Conservation (phyloP, 2,797 vertebrate species). For the Acrocephalus scirpaceus region DNA sequence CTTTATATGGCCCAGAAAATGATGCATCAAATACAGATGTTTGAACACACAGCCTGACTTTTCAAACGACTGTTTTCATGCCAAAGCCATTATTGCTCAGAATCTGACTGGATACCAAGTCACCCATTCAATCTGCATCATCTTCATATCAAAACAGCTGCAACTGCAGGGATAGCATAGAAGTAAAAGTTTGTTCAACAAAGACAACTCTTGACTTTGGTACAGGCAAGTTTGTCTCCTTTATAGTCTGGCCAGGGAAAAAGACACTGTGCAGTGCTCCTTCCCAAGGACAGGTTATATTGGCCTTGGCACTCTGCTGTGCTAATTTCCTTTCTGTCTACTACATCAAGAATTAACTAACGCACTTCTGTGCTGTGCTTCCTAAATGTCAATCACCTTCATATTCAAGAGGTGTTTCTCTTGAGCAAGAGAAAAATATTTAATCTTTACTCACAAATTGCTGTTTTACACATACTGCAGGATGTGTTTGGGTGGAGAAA, state of each 20-base stretch:
- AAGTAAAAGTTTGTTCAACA: neutral
- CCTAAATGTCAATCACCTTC: neutral
- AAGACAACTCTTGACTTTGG: neutral
- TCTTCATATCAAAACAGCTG: neutral
- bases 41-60: neutral
- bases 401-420: neutral
- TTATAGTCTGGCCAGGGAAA: neutral
- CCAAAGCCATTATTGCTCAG: neutral
- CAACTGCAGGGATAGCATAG: neutral
- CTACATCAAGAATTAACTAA: neutral
- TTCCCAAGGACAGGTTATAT: neutral
- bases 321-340: neutral
- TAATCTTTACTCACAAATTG: neutral
- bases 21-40: neutral
- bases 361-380: neutral
- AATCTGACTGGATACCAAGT: neutral
- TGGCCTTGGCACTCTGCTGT: neutral
- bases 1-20: conserved; percentile 13
- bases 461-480: neutral
- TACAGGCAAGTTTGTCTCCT: neutral
- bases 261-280: neutral
- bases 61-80: neutral
- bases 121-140: neutral
- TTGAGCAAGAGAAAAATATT: neutral
- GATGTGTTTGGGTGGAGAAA: neutral